phyloP scores from a whole-genome alignment of 2,797 vertebrate genomes.

The Sylvilagus floridanus region DNA sequence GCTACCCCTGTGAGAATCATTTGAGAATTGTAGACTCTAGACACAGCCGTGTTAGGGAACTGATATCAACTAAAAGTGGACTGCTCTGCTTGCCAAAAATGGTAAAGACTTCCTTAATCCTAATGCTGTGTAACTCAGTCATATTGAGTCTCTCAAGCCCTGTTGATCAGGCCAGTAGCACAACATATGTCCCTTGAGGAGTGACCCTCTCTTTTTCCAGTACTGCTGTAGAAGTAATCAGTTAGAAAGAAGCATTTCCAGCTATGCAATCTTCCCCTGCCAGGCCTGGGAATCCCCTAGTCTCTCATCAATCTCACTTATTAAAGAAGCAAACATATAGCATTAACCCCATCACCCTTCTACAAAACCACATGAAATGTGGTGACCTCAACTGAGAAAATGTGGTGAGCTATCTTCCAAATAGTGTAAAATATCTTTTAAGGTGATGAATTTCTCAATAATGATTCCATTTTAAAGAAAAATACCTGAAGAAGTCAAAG shows the following conservation, averaged over 20 bases:
- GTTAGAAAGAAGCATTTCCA: neutral
- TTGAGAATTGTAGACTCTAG: neutral
- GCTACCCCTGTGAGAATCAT: neutral
- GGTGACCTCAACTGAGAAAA: neutral
- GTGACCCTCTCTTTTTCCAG: too few relatives aligned
- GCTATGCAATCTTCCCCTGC: neutral
- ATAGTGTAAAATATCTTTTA: neutral
- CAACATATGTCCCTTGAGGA: neutral
- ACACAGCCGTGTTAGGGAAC: neutral
- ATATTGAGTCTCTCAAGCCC: neutral
- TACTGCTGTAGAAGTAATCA: neutral
- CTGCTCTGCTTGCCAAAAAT: neutral
- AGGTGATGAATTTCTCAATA: neutral
- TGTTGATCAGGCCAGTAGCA: neutral
- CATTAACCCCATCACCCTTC: neutral
- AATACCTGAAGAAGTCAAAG: conserved; percentile 10
- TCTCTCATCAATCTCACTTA: neutral
- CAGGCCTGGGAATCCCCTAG: neutral
- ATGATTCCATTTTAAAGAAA: conserved; percentile 34
- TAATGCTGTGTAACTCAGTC: neutral
- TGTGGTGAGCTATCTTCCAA: neutral
- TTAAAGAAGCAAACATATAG: conserved; percentile 14
- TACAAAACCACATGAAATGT: too few relatives aligned
- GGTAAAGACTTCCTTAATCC: neutral
- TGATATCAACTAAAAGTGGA: neutral